Evolutionary conservation across 35 echinoderm and acorn worm genomes (phyloP).

Genomic region (Acanthaster planci): DNA sequence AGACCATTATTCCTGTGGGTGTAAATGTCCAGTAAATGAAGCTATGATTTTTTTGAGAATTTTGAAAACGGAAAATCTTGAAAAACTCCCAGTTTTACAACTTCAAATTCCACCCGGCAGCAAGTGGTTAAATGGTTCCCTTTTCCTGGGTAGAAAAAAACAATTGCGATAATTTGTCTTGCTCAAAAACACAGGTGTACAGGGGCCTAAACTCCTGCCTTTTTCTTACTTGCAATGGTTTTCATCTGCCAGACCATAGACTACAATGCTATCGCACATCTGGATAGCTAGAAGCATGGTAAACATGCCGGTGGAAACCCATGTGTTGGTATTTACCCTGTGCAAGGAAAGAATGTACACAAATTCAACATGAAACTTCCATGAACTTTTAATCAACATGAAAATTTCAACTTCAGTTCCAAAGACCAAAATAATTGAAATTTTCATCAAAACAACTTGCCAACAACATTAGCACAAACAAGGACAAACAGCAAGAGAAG

Average conservation of each 20-base stretch:
- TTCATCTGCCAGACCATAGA: constrained; percentile 90
- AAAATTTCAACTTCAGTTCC: not conserved
- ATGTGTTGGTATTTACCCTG: constrained; percentile 74
- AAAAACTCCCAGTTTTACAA: too few relatives aligned
- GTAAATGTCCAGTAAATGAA: too few relatives aligned
- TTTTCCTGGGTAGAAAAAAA: too few relatives aligned
- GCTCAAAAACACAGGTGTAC: too few relatives aligned
- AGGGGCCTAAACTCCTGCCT: too few relatives aligned
- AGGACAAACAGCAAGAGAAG: not conserved
- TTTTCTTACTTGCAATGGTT: constrained; percentile 77
- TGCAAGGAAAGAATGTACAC: constrained; percentile 20
- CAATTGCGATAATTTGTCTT: too few relatives aligned
- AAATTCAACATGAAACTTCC: not conserved
- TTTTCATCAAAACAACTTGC: not conserved
- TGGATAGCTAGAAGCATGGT: constrained; percentile 76
- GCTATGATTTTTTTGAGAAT: too few relatives aligned
- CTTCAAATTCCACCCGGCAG: too few relatives aligned
- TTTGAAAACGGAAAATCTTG: too few relatives aligned
- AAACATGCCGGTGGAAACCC: constrained; percentile 89
- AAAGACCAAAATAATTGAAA: not conserved
- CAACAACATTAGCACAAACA: not conserved
- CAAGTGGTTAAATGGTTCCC: too few relatives aligned
- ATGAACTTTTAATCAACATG: not conserved
- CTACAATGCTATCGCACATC: constrained; percentile 74
- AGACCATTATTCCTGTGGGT: too few relatives aligned